Evolutionary conservation across 2,797 vertebrate genomes (phyloP).

Genomic region (Sebastes nivosus): DNA sequence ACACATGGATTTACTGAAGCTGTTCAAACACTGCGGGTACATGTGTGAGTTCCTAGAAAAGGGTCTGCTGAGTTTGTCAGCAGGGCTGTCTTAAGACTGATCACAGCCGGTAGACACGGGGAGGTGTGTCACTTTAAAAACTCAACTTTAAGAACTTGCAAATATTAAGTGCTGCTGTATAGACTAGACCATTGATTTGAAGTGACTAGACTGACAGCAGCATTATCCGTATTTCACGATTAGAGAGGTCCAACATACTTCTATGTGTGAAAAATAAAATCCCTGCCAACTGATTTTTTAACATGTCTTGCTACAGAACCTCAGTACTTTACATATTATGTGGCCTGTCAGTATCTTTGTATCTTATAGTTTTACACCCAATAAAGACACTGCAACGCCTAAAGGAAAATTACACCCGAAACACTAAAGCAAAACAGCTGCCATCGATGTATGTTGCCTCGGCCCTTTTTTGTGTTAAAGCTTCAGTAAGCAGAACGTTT

Average conservation of each 20-base stretch:
- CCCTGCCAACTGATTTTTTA: not conserved
- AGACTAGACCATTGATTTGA: slow-evolving; percentile 15
- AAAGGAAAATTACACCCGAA: not conserved
- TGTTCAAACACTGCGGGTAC: slow-evolving; percentile 56
- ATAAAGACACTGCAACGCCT: not conserved
- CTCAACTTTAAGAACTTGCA: slow-evolving; percentile 25
- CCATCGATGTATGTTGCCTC: not conserved
- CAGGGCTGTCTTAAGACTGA: slow-evolving; percentile 47
- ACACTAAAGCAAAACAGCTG: not conserved
- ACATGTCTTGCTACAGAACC: not conserved
- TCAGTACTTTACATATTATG: not conserved
- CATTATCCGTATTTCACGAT: not conserved
- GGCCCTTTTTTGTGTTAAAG: not conserved
- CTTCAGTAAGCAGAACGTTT: not conserved
- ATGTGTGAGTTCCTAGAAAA: slow-evolving; percentile 38
- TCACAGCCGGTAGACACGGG: slow-evolving; percentile 34
- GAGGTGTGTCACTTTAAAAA: slow-evolving; percentile 23
- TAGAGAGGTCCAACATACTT: not conserved
- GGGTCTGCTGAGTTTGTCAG: slow-evolving; percentile 59
- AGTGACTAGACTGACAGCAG: slow-evolving; percentile 8
- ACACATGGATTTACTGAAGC: slow-evolving; percentile 62
- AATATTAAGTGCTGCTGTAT: slow-evolving; percentile 23
- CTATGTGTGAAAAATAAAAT: not conserved
- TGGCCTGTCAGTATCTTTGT: not conserved
- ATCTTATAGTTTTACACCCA: not conserved